Base-by-base conservation (phyloP, 2,888 invertebrate species). In the Notodonta dromedarius region DNA sequence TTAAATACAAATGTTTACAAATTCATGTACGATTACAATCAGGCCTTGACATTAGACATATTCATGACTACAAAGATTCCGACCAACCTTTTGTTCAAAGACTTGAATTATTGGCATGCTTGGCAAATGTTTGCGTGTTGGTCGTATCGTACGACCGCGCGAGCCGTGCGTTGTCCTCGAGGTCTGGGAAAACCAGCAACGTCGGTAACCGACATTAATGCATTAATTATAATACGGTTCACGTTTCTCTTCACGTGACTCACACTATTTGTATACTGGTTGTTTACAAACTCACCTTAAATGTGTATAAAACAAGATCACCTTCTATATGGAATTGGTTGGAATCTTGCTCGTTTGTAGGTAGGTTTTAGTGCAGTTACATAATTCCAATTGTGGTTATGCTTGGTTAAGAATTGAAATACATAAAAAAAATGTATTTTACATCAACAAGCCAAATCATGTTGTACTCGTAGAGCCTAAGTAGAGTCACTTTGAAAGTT, bases 131-230 rank as follows among this genome's bases (percentile, higher is more conserved):
- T n/a, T n/a, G 54, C 35, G n/a, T 54, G 11, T 54, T 54, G 54
- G 54, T 32, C 5, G 24, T 35, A 39, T 12, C 12, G 24, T 11
- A 5, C 32, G 39, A 53, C 5, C 40, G 40, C n/a, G n/a, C 40
- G 39, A 9, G 60, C 55, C 63, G 74, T 57, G 59, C 70, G 70
- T 67, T 71, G 71, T 74, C 71, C 71, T 71, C 73, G 57, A 24
- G 56, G 6, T 53, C 55, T 66, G 78, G 78, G 61, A 77, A 79
- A 79, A 73, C 78, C 78, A 65, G 67, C 35, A 46, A 58, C 66
- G 63, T 63, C 59, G 51, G 59, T 62, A 60, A 46, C 58, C 64
- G 60, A 69, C 62, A 64, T 70, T 62, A 68, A 61, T 68, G 72
- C 69, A 70, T 69, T 66, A 65, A 67, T 71, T 68, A 70, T 56